These are phyloP conservation scores for Artemia franciscana DNA, from an alignment of 1,140 invertebrate genomes.

Conservation along the genomic window DNA sequence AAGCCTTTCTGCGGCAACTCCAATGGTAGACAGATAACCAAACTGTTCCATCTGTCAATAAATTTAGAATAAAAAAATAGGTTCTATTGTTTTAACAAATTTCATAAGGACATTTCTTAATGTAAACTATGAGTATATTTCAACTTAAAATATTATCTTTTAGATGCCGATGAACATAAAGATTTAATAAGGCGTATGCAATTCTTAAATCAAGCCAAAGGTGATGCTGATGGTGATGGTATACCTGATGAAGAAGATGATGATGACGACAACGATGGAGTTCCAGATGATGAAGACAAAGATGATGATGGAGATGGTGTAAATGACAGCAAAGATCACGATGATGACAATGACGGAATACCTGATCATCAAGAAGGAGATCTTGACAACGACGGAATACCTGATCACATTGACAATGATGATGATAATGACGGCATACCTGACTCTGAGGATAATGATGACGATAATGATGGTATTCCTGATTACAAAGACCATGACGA, in stretches of 20 bases:
- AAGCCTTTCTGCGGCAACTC: no score
- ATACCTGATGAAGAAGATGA: background rate
- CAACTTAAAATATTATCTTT: no score
- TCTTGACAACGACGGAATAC: background rate
- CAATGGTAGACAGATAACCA: no score
- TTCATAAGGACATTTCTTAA: no score
- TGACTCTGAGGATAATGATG: constrained; percentile 5
- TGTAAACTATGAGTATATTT: no score
- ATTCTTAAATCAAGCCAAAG: no score
- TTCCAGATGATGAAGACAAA: background rate
- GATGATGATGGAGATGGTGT: constrained; percentile 7
- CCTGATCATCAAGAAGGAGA: background rate
- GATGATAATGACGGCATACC: constrained; percentile 6
- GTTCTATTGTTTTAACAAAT: no score
- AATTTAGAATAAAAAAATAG: no score
- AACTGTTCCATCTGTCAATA: no score
- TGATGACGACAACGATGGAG: background rate
- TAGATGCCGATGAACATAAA: no score
- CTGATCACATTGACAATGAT: background rate
- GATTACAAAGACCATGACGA: constrained; percentile 5
- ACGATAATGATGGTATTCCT: constrained; percentile 8
- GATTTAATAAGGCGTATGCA: no score
- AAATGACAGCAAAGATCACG: constrained; percentile 2
- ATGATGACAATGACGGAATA: constrained; percentile 1
- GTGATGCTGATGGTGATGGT: background rate